Base-by-base conservation (phyloP, 1,140 invertebrate species). In the Forficula auricularia region DNA sequence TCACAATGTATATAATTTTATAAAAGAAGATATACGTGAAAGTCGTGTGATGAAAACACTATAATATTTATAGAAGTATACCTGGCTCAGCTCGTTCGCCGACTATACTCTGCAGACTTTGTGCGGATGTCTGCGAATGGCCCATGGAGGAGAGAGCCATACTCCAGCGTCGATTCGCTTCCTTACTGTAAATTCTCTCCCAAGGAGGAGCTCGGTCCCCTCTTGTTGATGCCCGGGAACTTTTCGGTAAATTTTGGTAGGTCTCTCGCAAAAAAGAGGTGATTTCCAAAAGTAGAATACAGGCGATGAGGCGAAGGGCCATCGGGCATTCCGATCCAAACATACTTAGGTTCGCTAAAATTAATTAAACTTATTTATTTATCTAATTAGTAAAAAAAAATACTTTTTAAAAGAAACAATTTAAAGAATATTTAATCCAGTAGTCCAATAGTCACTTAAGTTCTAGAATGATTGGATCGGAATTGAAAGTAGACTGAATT, bases 231-330 rank as follows among this genome's bases (percentile, higher is more conserved):
- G 22, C 13, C n/a, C 34, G 4, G 9, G 39, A 46, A 8, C 30
- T 34, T 27, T 48, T 50, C 1, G 80, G 80, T 31, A 83, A 56
- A 19, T 72, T 76, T 48, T 80, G 85, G 60, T 96, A 97, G 0
- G 90, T 96, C 64, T 99, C 96, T 12, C 96, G 65, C 15, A 99
- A 63, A 59, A 98, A 99, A 0, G 90, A 78, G 0, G 95, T 98
- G 19, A 99, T 94, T 70, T 99, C 95, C 50, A 89, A 71, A 3
- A 99, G 68, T 3, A 99, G 65, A 31, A 91, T 77, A 58, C 90
- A 96, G 1, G 91, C 91, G 9, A 97, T 71, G 46, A 98, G 66
- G 53, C 92, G 77, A 6, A 99, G 64, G 1, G 91, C 87, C 43
- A 88, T 74, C 1, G 95, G 94, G 64, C 94, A 98, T 16, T 75